Percentiles rank a stretch among this genome's conserved stretches.
phyloP scores from a whole-genome alignment of 2,888 invertebrate species.

The Drosophila stalkeri region DNA sequence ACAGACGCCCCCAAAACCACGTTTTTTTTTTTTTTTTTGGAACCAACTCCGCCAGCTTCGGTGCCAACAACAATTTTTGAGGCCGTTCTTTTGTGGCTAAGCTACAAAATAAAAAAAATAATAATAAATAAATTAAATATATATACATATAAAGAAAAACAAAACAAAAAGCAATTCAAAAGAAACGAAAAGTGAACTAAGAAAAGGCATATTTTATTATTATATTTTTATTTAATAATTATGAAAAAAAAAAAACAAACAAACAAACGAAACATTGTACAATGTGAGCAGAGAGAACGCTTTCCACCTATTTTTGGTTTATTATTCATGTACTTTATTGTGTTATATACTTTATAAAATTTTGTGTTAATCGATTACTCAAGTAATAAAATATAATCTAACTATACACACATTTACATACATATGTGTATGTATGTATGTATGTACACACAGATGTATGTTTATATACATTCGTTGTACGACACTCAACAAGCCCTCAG shows the following conservation, averaged over 20 bases:
- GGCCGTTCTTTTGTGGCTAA: conserved; percentile 54
- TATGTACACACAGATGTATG: conserved; percentile 13
- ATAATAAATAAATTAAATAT: background rate
- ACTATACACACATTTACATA: conserved; percentile 13
- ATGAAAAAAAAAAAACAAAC: background rate
- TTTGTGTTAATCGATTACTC: conserved; percentile 40
- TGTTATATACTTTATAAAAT: conserved; percentile 50
- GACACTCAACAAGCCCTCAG: conserved; percentile 48
- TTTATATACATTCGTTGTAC: conserved; percentile 41
- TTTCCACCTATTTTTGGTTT: conserved; percentile 66
- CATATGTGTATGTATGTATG: conserved; percentile 3
- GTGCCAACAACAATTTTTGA: conserved; percentile 48
- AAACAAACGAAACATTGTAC: conserved; percentile 35
- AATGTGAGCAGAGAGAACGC: conserved; percentile 68
- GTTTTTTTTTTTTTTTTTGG: background rate
- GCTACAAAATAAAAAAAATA: conserved; percentile 29
- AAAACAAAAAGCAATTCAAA: conserved; percentile 31
- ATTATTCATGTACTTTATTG: conserved; percentile 57
- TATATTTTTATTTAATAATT: conserved; percentile 43
- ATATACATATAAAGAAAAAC: background rate
- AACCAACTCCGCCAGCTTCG: conserved; percentile 37
- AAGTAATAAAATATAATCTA: conserved; percentile 14
- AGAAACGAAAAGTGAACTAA: conserved; percentile 31
- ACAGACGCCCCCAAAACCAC: conserved; percentile 14
- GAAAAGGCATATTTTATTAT: conserved; percentile 58